A percentile compares a stretch with the other conserved stretches of the same genome.
These are phyloP conservation scores for Diogma glabrata DNA, from an alignment of 2,888 invertebrate genomes.

Conservation along the genomic window DNA sequence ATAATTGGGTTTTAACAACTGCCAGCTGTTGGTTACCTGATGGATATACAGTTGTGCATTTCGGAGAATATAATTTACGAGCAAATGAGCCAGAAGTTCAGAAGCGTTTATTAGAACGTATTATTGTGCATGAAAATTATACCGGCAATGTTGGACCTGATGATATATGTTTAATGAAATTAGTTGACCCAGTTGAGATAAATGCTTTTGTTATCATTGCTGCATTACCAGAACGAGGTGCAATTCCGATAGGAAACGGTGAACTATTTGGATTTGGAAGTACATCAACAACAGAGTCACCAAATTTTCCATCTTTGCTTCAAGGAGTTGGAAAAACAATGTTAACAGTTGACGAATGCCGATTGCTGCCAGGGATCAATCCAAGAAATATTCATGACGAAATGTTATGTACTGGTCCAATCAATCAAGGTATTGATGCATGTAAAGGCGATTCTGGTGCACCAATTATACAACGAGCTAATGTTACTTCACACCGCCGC, in stretches of 20 bases:
- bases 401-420: neutral
- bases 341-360: neutral
- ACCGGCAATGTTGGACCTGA: neutral
- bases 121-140: conserved; percentile 1
- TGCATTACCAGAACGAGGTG: neutral
- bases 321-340: neutral
- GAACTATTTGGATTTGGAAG: neutral
- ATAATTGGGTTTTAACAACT: neutral
- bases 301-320: neutral
- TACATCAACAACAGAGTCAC: neutral
- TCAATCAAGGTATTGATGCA: neutral
- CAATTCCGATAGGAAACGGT: neutral
- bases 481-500: neutral
- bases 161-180: conserved; percentile 4
- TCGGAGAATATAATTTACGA: neutral
- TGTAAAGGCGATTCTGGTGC: conserved; percentile 4
- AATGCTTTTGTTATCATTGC: neutral
- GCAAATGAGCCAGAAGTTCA: conserved; percentile 1
- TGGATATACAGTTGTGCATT: neutral
- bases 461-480: neutral
- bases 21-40: neutral
- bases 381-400: neutral
- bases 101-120: neutral
- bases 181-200: neutral
- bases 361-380: neutral